Base-by-base conservation (phyloP, 2,888 invertebrate species). In the Pristionchus mayeri region DNA sequence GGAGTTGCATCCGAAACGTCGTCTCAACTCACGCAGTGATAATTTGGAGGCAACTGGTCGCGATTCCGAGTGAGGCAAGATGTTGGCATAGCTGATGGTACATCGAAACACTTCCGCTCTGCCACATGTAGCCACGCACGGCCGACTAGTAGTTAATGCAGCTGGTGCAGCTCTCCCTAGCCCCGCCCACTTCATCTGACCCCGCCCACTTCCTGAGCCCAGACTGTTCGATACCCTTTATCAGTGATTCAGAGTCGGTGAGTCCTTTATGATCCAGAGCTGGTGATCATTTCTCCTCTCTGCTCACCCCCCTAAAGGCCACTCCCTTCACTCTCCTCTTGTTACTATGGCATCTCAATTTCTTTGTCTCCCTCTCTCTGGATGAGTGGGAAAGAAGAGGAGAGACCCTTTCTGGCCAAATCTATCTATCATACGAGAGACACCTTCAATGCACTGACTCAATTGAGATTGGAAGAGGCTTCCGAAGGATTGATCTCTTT, bases 21-120 rank as follows among this genome's bases (percentile, higher is more conserved):
- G 52, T 7, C 34, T 27, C 34, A 9, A 21, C 78, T 34, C 78
- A 54, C 78, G 30, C 50, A 50, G 30, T 52, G 52, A 30, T 30
- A 50, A 37, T 40, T 52, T 16, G 50, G 7, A 13, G 21, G 13
- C 37, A 54, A 79, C 6, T 40, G n/a, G 71, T 71, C 71, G 71
- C 24, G 40, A 13, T 40, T 71, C 54, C 75, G 71, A 27, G 92
- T 90, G 87, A 93, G 93, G 93, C 93, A 93, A 93, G 93, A 93
- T 93, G 93, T 93, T 93, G 93, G 93, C 93, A 93, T 93, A 93
- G 93, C 93, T 93, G 93, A 93, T 76, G 44, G 18, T 54, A 16
- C n/a, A 27, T 54, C 37, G 27, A 54, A 40, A 44, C 24, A 88
- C 87, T 21, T 93, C 93, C 93, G 93, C 93, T 92, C 90, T 93